phyloP scores from a whole-genome alignment of 64 coral and sea anemone genomes.

The Montipora efflorescens region DNA sequence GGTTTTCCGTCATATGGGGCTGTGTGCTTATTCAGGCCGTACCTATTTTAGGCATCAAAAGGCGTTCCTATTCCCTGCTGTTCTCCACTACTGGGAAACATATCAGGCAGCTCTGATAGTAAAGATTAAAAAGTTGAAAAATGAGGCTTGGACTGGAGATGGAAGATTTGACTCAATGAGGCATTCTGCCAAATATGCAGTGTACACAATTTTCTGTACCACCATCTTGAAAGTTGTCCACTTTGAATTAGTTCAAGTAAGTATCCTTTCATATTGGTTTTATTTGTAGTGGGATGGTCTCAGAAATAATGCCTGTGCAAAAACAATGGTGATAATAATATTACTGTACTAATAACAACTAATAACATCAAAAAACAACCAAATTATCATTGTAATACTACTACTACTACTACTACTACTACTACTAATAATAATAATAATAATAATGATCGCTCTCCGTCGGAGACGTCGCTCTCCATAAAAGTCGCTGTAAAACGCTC shows the following conservation, averaged over 20 bases:
- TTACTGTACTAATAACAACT: not conserved
- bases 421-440: too few species aligned
- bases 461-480: not conserved
- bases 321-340: too few species aligned
- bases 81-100: conserved; percentile 27
- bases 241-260: conserved; percentile 56
- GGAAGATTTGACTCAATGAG: conserved; percentile 61
- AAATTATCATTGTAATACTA: too few species aligned
- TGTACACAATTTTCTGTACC: conserved; percentile 18
- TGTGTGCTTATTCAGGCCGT: not conserved
- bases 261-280: not conserved
- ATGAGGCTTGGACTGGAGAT: conserved; percentile 53
- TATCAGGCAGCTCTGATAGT: not conserved
- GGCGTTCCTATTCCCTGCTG: conserved; percentile 27
- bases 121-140: conserved; percentile 29
- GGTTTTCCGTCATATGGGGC: conserved; percentile 34
- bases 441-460: too few species aligned
- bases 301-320: not conserved
- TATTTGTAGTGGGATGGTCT: too few species aligned
- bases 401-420: too few species aligned
- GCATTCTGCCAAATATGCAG: conserved; percentile 27
- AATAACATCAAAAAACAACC: too few species aligned
- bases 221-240: conserved; percentile 27
- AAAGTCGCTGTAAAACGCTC: not conserved
- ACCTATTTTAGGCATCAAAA: conserved; percentile 40